Evolutionary conservation across 2,888 invertebrate genomes (phyloP), one percentile per base, ranked within the genome.

Genomic region (Orthosia gothica): DNA sequence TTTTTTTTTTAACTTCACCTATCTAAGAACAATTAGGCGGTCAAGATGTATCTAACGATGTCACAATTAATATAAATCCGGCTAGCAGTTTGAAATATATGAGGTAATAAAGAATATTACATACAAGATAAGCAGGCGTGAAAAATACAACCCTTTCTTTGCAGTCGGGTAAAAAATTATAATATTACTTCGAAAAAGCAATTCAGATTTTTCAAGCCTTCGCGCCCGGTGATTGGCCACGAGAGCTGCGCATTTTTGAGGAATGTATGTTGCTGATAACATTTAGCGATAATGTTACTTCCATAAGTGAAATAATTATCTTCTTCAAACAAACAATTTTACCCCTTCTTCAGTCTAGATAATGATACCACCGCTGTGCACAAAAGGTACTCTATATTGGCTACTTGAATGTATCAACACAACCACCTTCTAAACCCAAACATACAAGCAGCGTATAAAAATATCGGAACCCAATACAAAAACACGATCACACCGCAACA

Each of bases 401-500:
- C 23, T 52, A 40, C 47, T 54, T 26, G 7, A 40, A 65, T 26
- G 9, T 26, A 65, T 66, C n/a, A 55, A 23, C 23, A 40, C 23
- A 26, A n/a, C 15, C 55, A 26, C 26, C 11, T 71, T 62, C n/a
- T 13, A 50, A 59, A 80, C 12, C 49, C 26, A 63, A 75, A 67
- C 62, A 67, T 49, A 58, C n/a, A 62, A 15, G 45, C 54, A 45
- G 5, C 20, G n/a, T 45, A 49, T 50, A 50, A 74, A 79, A 63
- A 58, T 47, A 61, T 61, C 57, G 13, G 26, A 52, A 58, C 9
- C n/a, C 57, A 49, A 75, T 62, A 26, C 0, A 3, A 59, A 52
- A 68, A 62, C 63, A 72, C 67, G 50, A 62, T 80, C 57, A 59
- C 59, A 66, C 45, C 23, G 11, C 54, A 23, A 62, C 68, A 65